Evolutionary conservation across 2,797 vertebrate genomes (phyloP).

Genomic region (Rhinogobio ventralis): DNA sequence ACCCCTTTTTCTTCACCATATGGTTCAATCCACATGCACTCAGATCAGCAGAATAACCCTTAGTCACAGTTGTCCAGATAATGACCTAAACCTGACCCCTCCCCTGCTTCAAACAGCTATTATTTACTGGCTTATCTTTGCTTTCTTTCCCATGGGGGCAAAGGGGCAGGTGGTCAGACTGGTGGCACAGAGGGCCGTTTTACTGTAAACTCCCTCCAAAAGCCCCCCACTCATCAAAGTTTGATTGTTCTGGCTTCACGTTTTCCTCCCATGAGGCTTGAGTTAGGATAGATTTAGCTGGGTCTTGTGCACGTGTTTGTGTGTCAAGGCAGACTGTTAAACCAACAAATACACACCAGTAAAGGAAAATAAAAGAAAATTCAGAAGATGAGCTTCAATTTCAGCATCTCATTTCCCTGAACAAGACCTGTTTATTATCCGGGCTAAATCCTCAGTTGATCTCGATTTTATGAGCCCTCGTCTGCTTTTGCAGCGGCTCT

Average conservation of each 20-base stretch:
- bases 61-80: conserved; percentile 61
- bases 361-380: conserved; percentile 25
- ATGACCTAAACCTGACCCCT: conserved; percentile 36
- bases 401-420: conserved; percentile 23
- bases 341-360: conserved; percentile 27
- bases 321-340: conserved; percentile 29
- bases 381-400: conserved; percentile 34
- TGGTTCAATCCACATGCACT: conserved; percentile 58
- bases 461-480: conserved; percentile 40
- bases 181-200: conserved; percentile 43
- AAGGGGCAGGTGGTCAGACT: conserved; percentile 34
- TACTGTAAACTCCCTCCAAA: conserved; percentile 49
- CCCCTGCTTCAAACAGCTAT: conserved; percentile 47
- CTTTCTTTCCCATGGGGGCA: conserved; percentile 36
- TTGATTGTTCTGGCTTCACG: conserved; percentile 18
- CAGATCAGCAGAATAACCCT: conserved; percentile 70
- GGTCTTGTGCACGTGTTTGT: neutral
- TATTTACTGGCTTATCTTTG: conserved; percentile 57
- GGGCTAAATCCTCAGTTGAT: conserved; percentile 35
- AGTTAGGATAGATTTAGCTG: conserved; percentile 9
- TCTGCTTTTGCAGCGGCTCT: conserved; percentile 14
- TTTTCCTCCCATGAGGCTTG: conserved; percentile 17
- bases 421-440: conserved; percentile 36
- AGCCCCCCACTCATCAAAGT: conserved; percentile 19
- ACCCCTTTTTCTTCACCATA: conserved; percentile 35